These are phyloP conservation scores for Tetragonula carbonaria DNA, from an alignment of 2,888 invertebrate species.

Conservation along the genomic window DNA sequence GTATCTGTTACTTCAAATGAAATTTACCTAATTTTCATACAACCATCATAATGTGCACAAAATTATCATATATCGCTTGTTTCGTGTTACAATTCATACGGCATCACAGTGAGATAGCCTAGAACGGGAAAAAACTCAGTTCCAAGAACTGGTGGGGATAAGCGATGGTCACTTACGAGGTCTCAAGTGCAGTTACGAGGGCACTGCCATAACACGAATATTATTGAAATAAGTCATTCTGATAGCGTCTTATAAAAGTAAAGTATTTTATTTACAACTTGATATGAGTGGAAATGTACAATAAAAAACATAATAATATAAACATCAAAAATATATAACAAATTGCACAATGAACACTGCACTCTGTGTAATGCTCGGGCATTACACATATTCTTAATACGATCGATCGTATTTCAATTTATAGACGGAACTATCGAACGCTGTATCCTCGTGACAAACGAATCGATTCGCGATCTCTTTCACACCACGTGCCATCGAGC, in stretches of 20 bases:
- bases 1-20: too few species aligned
- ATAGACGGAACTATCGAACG: neutral
- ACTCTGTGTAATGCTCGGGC: neutral
- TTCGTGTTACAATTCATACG: too few species aligned
- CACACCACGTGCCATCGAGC: neutral
- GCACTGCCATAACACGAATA: too few species aligned
- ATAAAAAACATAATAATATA: conserved; percentile 37
- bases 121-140: too few species aligned
- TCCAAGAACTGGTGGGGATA: too few species aligned
- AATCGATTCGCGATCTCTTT: neutral
- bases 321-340: conserved; percentile 8
- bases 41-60: too few species aligned
- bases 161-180: too few species aligned
- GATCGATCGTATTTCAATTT: neutral
- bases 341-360: conserved; percentile 18
- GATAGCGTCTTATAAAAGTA: conserved; percentile 31
- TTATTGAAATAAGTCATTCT: neutral
- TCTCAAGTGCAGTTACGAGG: too few species aligned
- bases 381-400: neutral
- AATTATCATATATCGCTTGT: too few species aligned
- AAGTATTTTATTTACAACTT: conserved; percentile 53
- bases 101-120: too few species aligned
- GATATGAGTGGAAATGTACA: conserved; percentile 12
- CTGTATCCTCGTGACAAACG: neutral
- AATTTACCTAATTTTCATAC: too few species aligned